phyloP scores from a whole-genome alignment of 1,140 invertebrate species.

The Patella vulgata region DNA sequence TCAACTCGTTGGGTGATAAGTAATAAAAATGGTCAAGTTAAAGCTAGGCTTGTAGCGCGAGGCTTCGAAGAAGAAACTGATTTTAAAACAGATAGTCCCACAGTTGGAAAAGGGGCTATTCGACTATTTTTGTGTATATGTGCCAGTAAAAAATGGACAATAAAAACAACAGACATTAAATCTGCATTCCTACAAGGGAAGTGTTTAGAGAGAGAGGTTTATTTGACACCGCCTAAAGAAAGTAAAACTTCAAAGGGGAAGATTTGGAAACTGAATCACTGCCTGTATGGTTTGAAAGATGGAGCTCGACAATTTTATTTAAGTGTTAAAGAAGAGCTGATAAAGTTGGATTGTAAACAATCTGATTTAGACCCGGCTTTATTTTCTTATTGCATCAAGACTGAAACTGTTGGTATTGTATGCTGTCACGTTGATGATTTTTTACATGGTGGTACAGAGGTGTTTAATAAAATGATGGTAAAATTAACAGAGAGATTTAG shows the following conservation, averaged over 20 bases:
- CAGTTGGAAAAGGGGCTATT: neutral
- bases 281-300: conserved; percentile 1
- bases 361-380: neutral
- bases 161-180: conserved; percentile 3
- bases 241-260: neutral
- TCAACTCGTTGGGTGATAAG: neutral
- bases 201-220: neutral
- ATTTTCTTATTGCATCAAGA: neutral
- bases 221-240: neutral
- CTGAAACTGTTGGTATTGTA: neutral
- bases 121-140: neutral
- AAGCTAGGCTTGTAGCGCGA: neutral
- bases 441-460: neutral
- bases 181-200: conserved; percentile 4
- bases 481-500: neutral
- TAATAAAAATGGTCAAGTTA: neutral
- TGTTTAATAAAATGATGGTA: neutral
- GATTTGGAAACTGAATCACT: conserved; percentile 2
- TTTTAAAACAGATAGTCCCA: neutral
- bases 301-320: neutral
- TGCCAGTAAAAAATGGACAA: neutral
- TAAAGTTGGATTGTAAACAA: neutral
- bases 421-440: conserved; percentile 4
- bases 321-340: neutral
- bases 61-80: neutral